These are phyloP conservation scores for Pinna nobilis DNA, from an alignment of 1,140 invertebrate genomes.

Conservation along the genomic window DNA sequence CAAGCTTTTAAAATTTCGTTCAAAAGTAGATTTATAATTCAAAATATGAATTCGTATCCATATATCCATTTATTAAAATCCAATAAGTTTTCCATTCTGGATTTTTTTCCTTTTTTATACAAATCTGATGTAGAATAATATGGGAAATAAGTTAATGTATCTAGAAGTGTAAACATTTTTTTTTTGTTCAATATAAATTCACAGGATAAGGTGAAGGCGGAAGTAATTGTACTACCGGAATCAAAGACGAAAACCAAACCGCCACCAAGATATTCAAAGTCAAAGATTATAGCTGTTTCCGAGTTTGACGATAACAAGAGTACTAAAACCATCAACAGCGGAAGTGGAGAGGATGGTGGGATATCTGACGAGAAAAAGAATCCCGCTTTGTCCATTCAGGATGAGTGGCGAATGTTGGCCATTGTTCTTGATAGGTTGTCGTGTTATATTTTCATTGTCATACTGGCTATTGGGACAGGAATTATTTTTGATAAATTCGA, in stretches of 20 bases:
- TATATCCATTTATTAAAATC: background rate
- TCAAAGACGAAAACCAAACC: background rate
- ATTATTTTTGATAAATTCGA: too few relatives aligned
- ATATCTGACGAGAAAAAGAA: too few relatives aligned
- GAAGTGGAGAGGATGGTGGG: too few relatives aligned
- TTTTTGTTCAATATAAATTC: too few relatives aligned
- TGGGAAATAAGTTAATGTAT: too few relatives aligned
- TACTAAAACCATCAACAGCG: background rate
- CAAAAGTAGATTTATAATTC: background rate
- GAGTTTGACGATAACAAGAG: background rate
- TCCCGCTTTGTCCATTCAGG: too few relatives aligned
- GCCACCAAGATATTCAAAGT: background rate
- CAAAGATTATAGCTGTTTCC: background rate
- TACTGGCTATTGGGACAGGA: background rate
- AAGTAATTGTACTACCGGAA: background rate
- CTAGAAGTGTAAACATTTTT: too few relatives aligned
- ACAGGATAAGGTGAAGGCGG: too few relatives aligned
- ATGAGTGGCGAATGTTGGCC: constrained; percentile 3
- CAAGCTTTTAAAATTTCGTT: background rate
- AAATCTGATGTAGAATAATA: too few relatives aligned
- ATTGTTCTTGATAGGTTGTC: constrained; percentile 7
- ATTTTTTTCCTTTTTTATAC: too few relatives aligned
- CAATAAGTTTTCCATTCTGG: background rate
- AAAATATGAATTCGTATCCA: background rate
- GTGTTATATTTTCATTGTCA: constrained; percentile 3